These are phyloP conservation scores for Caenorhabditis zanzibari DNA, from an alignment of 2,888 invertebrate species.

Conservation along the genomic window DNA sequence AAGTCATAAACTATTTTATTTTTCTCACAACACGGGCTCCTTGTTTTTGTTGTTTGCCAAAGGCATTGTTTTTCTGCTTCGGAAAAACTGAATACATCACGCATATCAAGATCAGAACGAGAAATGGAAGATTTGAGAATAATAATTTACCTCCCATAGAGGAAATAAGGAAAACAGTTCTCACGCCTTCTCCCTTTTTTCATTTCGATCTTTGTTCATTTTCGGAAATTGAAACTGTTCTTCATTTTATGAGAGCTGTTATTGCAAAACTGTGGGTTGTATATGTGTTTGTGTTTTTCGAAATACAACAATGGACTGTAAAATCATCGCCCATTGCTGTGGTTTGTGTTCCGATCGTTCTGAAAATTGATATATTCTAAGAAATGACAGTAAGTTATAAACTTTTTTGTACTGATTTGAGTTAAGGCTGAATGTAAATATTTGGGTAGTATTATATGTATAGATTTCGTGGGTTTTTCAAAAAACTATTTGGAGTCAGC, in stretches of 20 bases:
- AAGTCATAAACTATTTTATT: conserved; percentile 18
- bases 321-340: conserved; percentile 25
- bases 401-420: neutral
- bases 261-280: conserved; percentile 14
- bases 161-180: conserved; percentile 12
- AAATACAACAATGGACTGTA: conserved; percentile 21
- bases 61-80: conserved; percentile 29
- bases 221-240: conserved; percentile 4
- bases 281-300: conserved; percentile 1
- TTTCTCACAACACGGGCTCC: neutral
- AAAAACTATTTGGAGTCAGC: too few species aligned
- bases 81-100: conserved; percentile 34
- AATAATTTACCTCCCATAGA: neutral
- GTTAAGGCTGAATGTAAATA: too few species aligned
- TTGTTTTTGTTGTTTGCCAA: conserved; percentile 34
- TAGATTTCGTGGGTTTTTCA: too few species aligned
- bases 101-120: conserved; percentile 50
- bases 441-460: too few species aligned
- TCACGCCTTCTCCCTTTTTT: conserved; percentile 9
- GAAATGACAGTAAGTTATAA: neutral
- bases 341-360: conserved; percentile 27
- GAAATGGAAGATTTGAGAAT: neutral
- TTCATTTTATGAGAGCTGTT: conserved; percentile 37
- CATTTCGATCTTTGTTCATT: conserved; percentile 35
- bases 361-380: too few species aligned